These are phyloP conservation scores for Drosophila subsilvestris DNA, from an alignment of 2,888 invertebrate species.

Conservation along the genomic window DNA sequence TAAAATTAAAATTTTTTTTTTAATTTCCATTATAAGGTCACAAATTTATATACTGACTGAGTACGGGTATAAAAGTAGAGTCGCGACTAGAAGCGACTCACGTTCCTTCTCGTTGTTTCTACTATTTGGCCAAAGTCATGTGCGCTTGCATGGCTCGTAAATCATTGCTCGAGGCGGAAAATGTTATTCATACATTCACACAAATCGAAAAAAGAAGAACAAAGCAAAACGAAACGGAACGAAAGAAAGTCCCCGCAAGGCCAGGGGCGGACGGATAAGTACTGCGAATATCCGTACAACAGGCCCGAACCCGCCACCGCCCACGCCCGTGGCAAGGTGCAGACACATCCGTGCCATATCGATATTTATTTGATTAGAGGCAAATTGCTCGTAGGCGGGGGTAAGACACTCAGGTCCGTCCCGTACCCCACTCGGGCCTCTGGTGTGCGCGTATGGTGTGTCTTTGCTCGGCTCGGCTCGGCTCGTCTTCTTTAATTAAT, in stretches of 20 bases:
- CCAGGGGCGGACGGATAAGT: constrained; percentile 4
- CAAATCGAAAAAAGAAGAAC: neutral
- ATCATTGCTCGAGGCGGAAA: constrained; percentile 29
- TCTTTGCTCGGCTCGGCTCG: constrained; percentile 57
- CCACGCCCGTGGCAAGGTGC: neutral
- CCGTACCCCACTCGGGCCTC: constrained; percentile 8
- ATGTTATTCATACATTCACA: constrained; percentile 34
- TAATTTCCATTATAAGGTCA: too few relatives aligned
- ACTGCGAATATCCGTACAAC: neutral
- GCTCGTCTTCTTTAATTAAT: constrained; percentile 62
- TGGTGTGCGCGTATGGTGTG: constrained; percentile 1
- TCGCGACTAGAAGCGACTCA: too few relatives aligned
- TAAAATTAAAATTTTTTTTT: too few relatives aligned
- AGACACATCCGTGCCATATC: constrained; percentile 19
- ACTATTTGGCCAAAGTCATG: constrained; percentile 44
- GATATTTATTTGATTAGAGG: constrained; percentile 52
- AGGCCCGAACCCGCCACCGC: neutral
- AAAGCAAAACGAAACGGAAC: constrained; percentile 1
- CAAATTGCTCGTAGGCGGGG: constrained; percentile 30
- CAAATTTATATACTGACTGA: too few relatives aligned
- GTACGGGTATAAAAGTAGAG: too few relatives aligned
- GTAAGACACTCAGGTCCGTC: neutral
- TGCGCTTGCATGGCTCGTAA: constrained; percentile 39
- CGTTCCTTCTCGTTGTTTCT: too few relatives aligned
- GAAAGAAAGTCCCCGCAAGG: neutral